phyloP scores from a whole-genome alignment of 2,797 vertebrate genomes.

The Pteropus rufus region DNA sequence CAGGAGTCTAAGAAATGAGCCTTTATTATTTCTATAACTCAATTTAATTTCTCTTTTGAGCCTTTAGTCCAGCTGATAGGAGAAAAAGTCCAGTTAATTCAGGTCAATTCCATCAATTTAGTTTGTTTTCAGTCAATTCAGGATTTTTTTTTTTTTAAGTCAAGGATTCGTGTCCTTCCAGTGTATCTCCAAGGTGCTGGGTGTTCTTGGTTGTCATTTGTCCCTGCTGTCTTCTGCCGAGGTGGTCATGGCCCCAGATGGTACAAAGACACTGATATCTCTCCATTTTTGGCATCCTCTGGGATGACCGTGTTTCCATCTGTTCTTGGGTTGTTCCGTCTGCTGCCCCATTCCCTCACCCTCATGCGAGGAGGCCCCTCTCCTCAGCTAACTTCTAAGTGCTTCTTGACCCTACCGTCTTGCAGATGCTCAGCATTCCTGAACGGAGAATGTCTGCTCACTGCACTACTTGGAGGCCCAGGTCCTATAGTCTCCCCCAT shows the following conservation, averaged over 20 bases:
- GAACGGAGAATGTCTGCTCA: not conserved
- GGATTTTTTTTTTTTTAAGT: not conserved
- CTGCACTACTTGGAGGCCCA: not conserved
- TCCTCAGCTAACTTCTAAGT: not conserved
- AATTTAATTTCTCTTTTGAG: not conserved
- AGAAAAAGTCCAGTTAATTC: not conserved
- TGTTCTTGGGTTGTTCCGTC: not conserved
- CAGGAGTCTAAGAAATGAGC: not conserved
- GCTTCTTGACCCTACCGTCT: not conserved
- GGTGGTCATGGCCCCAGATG: not conserved
- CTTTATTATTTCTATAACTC: not conserved
- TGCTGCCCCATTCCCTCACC: not conserved
- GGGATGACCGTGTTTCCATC: not conserved
- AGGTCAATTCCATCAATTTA: not conserved
- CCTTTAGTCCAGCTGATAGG: not conserved
- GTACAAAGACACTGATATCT: rapidly evolving
- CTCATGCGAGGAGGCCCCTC: not conserved
- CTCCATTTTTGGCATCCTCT: not conserved
- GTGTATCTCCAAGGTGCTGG: not conserved
- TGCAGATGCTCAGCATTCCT: not conserved
- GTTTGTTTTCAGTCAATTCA: not conserved
- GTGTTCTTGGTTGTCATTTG: not conserved
- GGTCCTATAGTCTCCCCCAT: too few relatives aligned
- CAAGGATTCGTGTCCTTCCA: not conserved
- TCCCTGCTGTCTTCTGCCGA: not conserved